A percentile compares a stretch with the other conserved stretches of the same genome.
phyloP scores from a whole-genome alignment of 2,797 vertebrate species.

The Erethizon dorsatum region DNA sequence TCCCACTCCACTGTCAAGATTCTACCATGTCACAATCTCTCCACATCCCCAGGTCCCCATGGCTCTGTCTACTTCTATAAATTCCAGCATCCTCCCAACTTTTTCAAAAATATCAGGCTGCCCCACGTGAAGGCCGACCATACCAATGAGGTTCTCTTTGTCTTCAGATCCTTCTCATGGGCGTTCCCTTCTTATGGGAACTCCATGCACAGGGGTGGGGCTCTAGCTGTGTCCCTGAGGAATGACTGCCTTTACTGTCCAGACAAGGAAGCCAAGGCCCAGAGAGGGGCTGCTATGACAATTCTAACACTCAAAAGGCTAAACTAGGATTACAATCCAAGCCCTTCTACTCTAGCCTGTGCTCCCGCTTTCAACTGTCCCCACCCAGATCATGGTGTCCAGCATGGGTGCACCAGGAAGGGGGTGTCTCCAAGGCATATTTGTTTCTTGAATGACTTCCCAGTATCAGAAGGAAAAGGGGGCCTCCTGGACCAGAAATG shows the following conservation, averaged over 20 bases:
- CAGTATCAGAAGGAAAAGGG: neutral
- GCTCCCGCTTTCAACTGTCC: neutral
- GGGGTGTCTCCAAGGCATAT: neutral
- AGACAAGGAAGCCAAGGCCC: neutral
- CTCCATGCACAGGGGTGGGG: neutral
- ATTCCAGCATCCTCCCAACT: conserved; percentile 61
- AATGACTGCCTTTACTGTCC: neutral
- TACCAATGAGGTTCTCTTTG: conserved; percentile 61
- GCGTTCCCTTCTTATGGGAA: neutral
- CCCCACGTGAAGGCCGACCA: conserved; percentile 71
- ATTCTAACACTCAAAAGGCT: neutral
- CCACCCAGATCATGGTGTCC: neutral
- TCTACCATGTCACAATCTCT: neutral
- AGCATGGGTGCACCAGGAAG: no score
- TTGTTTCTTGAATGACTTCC: neutral
- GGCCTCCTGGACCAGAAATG: neutral
- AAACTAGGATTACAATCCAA: neutral
- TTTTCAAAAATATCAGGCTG: conserved; percentile 1
- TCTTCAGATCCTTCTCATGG: conserved; percentile 39
- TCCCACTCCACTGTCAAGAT: neutral
- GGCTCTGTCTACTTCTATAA: conserved; percentile 75
- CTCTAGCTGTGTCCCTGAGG: neutral
- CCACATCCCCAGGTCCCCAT: conserved; percentile 25
- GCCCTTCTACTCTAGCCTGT: no score
- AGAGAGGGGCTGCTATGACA: neutral